Percentiles rank a stretch among this genome's conserved stretches.
These are phyloP conservation scores for Halictus rubicundus DNA, from an alignment of 1,140 invertebrate genomes.

Conservation along the genomic window DNA sequence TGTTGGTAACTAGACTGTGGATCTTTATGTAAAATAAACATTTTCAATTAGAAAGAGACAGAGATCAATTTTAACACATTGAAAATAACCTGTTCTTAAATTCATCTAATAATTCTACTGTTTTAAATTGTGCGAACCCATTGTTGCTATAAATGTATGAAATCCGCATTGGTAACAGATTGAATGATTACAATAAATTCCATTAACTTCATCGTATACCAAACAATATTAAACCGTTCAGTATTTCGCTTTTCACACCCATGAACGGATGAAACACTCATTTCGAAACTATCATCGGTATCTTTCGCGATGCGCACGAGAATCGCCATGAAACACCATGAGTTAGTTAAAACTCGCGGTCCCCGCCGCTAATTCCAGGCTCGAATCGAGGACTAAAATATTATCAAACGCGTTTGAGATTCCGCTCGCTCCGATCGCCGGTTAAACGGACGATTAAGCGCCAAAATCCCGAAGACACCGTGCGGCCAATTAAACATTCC, in stretches of 20 bases:
- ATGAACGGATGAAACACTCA: not conserved
- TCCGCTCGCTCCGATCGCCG: not conserved
- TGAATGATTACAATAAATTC: too few species aligned
- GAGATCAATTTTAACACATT: too few species aligned
- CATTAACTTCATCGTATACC: too few species aligned
- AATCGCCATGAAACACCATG: not conserved
- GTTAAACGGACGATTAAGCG: not conserved
- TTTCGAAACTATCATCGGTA: not conserved
- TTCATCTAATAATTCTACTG: too few species aligned
- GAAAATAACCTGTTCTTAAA: too few species aligned
- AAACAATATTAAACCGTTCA: not conserved
- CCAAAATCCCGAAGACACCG: not conserved
- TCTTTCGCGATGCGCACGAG: not conserved
- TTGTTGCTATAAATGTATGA: too few species aligned
- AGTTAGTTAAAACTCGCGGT: not conserved
- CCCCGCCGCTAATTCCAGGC: not conserved
- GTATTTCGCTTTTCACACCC: not conserved
- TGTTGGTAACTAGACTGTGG: too few species aligned
- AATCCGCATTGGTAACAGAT: too few species aligned
- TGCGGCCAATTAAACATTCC: constrained; percentile 13
- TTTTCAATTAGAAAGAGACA: too few species aligned
- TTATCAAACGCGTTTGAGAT: constrained; percentile 7
- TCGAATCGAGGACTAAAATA: not conserved
- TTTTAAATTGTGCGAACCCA: too few species aligned
- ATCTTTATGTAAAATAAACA: too few species aligned